Percentiles rank a stretch among this genome's conserved stretches.
These are phyloP conservation scores for Maccullochella peelii DNA, from an alignment of 2,113 vertebrate species.

Conservation along the genomic window DNA sequence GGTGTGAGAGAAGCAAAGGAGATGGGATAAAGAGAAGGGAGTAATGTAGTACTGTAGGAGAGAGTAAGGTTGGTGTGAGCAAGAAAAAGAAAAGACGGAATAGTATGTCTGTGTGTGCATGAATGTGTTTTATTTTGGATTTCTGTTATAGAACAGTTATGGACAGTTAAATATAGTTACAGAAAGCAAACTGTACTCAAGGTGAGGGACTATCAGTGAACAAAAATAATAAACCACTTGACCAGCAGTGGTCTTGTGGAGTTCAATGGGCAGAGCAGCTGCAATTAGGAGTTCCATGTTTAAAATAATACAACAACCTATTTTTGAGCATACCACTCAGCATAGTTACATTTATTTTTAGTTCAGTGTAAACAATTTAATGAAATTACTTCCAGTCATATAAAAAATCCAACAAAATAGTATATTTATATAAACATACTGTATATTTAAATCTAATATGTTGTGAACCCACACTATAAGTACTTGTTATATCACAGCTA, in stretches of 20 bases:
- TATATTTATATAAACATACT: neutral
- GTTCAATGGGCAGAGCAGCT: constrained; percentile 24
- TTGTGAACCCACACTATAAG: neutral
- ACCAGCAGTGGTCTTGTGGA: constrained; percentile 4
- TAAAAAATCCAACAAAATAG: neutral
- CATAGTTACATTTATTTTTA: constrained; percentile 17
- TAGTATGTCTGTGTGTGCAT: constrained; percentile 9
- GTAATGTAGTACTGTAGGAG: neutral
- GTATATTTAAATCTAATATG: neutral
- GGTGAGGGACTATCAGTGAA: constrained; percentile 9
- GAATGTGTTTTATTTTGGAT: constrained; percentile 29
- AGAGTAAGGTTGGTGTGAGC: neutral
- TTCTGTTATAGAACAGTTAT: neutral
- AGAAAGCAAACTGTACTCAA: constrained; percentile 11
- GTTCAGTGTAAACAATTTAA: neutral
- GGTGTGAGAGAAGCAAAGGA: constrained; percentile 25
- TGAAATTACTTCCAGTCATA: constrained; percentile 1
- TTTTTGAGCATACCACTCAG: neutral
- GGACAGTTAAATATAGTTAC: neutral
- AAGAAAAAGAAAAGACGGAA: neutral
- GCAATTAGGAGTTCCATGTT: neutral
- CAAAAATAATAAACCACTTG: constrained; percentile 10
- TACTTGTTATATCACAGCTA: neutral
- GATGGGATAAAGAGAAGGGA: constrained; percentile 6
- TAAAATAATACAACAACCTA: constrained; percentile 10